Evolutionary conservation across 2,797 vertebrate genomes (phyloP), one percentile per base, ranked within the genome.

Genomic region (Enteromius thamalakanensis): DNA sequence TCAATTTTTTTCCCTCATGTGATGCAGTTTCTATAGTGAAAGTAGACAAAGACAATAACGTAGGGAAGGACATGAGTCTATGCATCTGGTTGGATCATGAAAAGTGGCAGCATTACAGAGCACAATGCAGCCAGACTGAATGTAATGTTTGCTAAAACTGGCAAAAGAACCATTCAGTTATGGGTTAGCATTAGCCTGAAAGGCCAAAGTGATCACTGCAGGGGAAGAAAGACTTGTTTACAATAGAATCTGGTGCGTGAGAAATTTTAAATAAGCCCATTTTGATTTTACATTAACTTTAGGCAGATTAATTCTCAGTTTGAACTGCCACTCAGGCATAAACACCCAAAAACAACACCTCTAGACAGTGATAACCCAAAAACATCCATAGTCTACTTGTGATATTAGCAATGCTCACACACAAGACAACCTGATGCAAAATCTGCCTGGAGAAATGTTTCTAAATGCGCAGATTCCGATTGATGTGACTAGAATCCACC

Each of bases 211-310:
- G 19, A 55, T 58, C 3, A 4, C 14, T 55, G 29, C 71, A 37
- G 29, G 15, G 7, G 14, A 58, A 58, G 34, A 37, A 76, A 58
- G 32, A 58, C 6, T 40, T 34, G 21, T 55, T 37, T n/a, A 74
- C 10, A n/a, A 74, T 8, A 76, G 51, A 76, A 42, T 9, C 1
- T 42, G 34, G 34, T 10, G 32, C 6, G 37, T 37, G n/a, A 15
- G n/a, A 40, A 11, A 17, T 60, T 15, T 42, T 0, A 76, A 40
- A 60, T 60, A 14, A 9, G n/a, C 58, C 21, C 0, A 60, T 60
- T 58, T 40, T 60, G n/a, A 76, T 26, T 60, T 60, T 8, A 76
- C 4, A 15, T 60, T 26, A 53, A 60, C 74, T 76, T 76, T 11
- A 76, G 60, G 21, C 65, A 51, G 51, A 58, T 69, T 67, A 17